Evolutionary conservation across 1,140 invertebrate genomes (phyloP), one percentile per base, ranked within the genome.

Genomic region (Euwallacea fornicatus): DNA sequence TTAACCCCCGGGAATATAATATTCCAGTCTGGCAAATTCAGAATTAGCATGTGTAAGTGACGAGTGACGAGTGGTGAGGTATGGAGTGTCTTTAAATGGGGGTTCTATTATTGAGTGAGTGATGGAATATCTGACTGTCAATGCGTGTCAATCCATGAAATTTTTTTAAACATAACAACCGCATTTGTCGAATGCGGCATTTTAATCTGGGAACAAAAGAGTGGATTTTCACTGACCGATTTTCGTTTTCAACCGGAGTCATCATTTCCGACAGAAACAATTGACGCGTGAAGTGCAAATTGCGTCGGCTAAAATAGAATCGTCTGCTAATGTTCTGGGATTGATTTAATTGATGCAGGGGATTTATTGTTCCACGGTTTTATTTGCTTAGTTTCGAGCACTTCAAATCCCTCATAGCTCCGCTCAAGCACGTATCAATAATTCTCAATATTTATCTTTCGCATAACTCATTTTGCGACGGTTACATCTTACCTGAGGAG

Each of bases 401-500:
- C 21, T 33, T 33, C 21, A 33, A 33, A 33, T 33, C 21, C 21
- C 21, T 33, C 21, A 33, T 33, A 33, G 21, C 21, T 1, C 21
- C 21, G 21, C 21, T 33, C 21, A 33, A 33, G 21, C 21, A 33
- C 21, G 21, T 33, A 33, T 33, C 21, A 4, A 33, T 33, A 33
- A 33, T 33, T 33, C 21, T 33, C 21, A 33, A 33, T 33, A 33
- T 50, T 50, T 50, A 50, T 13, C 9, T 50, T 50, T 6, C 13
- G 46, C 46, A 50, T 50, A 11, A 11, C 13, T 50, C 9, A 50
- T 50, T 11, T 10, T 6, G 13, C 46, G 9, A 56, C 16, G 2
- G 54, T 13, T 13, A 42, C 10, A 44, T 6, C 80, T 83, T 78
- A 91, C 91, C 84, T 95, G 91, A 58, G 93, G 90, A 71, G 91